Conservation (phyloP, 2,797 vertebrate genomes). For the Iguana delicatissima region DNA sequence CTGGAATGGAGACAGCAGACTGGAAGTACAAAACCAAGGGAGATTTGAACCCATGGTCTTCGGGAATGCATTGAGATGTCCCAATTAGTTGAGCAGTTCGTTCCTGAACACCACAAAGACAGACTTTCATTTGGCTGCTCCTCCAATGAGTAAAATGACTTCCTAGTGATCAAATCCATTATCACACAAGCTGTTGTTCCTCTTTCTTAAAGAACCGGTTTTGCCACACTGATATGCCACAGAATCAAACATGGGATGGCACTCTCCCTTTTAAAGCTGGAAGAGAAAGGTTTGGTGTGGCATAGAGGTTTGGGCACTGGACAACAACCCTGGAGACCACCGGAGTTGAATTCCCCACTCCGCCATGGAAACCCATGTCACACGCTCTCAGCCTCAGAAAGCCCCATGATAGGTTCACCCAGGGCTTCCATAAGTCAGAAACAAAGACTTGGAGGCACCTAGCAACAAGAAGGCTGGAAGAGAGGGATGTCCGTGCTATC, state of each 20-base stretch:
- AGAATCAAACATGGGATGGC: not conserved
- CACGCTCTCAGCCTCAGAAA: no score
- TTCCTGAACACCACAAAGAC: not conserved
- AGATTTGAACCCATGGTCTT: not conserved
- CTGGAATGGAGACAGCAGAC: not conserved
- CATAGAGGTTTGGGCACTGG: no score
- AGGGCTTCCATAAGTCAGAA: no score
- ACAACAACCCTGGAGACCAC: no score
- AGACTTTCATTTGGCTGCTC: no score
- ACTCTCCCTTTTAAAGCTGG: no score
- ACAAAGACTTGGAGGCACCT: no score
- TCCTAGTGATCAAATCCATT: not conserved
- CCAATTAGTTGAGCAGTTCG: not conserved
- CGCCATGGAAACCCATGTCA: no score
- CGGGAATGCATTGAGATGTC: not conserved
- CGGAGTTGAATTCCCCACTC: no score
- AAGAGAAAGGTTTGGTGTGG: no score
- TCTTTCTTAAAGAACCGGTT: not conserved
- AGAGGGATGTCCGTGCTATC: not conserved
- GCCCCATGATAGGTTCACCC: no score
- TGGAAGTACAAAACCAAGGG: not conserved
- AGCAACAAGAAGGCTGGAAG: not conserved
- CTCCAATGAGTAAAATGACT: not conserved
- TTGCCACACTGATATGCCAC: no score
- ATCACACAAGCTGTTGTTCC: not conserved